phyloP scores from a whole-genome alignment of 2,797 vertebrate genomes.

The Dicrostonyx torquatus region DNA sequence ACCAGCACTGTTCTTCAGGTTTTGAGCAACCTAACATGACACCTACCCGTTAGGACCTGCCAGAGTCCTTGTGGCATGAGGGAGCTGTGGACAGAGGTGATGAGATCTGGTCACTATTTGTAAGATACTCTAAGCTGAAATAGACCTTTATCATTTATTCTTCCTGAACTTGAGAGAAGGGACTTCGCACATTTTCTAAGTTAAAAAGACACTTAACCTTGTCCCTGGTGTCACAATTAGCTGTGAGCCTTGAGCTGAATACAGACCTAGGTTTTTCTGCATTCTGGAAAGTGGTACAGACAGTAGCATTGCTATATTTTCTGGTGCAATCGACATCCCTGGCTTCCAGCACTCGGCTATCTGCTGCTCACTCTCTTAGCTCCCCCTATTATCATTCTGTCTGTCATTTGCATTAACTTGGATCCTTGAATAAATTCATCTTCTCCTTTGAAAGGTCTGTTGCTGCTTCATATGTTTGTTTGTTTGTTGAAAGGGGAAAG shows the following conservation, averaged over 20 bases:
- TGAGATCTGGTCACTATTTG: neutral
- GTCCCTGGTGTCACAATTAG: accelerated
- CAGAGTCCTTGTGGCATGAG: neutral
- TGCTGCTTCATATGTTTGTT: neutral
- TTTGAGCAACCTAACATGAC: no score
- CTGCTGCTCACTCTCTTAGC: neutral
- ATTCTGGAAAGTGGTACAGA: accelerated
- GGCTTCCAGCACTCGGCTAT: neutral
- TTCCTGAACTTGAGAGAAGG: neutral
- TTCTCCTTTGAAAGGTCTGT: neutral
- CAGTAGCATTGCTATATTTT: neutral
- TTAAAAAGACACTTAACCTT: neutral
- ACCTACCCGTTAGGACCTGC: neutral
- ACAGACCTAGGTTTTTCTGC: neutral
- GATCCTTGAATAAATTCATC: neutral
- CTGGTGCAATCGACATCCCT: no score
- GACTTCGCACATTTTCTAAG: neutral
- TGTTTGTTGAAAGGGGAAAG: no score
- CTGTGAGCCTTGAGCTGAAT: neutral
- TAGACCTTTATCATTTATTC: neutral
- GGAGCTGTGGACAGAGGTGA: no score
- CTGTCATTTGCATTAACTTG: neutral
- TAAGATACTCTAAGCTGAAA: neutral
- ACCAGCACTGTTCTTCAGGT: neutral
- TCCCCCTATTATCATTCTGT: neutral